These are phyloP conservation scores for Hypomesus transpacificus DNA, from an alignment of 2,113 vertebrate species.

Conservation along the genomic window DNA sequence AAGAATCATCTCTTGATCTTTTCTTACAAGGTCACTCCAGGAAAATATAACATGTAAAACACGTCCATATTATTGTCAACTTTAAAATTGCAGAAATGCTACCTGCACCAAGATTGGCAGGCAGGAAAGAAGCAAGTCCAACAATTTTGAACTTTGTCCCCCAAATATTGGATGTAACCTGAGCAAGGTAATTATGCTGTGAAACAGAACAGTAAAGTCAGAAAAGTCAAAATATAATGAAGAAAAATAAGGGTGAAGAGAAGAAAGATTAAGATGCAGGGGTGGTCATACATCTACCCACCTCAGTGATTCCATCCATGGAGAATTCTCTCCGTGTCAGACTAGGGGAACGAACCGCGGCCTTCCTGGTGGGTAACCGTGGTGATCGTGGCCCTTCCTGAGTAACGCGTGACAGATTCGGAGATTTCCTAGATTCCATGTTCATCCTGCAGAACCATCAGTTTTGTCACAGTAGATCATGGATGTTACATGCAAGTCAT, in stretches of 20 bases:
- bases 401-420: slow-evolving; percentile 85
- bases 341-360: slow-evolving; percentile 88
- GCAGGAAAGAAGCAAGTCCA: slow-evolving; percentile 94
- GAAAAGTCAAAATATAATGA: not conserved
- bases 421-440: slow-evolving; percentile 94
- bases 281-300: slow-evolving; percentile 44
- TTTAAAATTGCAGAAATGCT: slow-evolving; percentile 41
- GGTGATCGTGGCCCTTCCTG: slow-evolving; percentile 93
- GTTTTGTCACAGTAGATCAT: not conserved
- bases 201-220: slow-evolving; percentile 28
- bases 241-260: slow-evolving; percentile 4
- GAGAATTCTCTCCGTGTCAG: slow-evolving; percentile 90
- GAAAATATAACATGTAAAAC: not conserved
- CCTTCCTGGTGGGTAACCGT: slow-evolving; percentile 87
- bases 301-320: slow-evolving; percentile 94
- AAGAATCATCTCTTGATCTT: not conserved
- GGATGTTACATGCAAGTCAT: not conserved
- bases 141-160: slow-evolving; percentile 99
- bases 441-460: slow-evolving; percentile 79
- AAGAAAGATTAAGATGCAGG: not conserved
- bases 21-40: too few species aligned
- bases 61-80: not conserved
- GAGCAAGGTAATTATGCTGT: slow-evolving; percentile 98
- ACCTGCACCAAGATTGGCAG: slow-evolving; percentile 98
- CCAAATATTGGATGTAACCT: slow-evolving; percentile 99